A percentile compares a stretch with the other conserved stretches of the same genome.
These are phyloP conservation scores for Panonychus citri DNA, from an alignment of 1,140 invertebrate genomes.

Conservation along the genomic window DNA sequence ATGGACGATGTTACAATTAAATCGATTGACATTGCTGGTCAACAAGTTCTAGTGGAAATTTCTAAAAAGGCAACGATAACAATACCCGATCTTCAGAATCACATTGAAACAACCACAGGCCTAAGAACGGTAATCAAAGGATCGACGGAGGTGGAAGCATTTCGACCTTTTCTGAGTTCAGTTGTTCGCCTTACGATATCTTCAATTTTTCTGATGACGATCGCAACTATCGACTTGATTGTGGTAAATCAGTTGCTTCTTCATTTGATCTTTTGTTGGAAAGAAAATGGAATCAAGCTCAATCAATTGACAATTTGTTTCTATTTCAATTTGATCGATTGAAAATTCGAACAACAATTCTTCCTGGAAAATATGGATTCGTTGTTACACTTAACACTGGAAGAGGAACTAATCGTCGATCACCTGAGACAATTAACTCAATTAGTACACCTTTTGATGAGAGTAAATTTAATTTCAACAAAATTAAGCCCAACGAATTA, in stretches of 20 bases:
- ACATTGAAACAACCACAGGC: constrained; percentile 4
- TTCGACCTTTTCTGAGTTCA: background rate
- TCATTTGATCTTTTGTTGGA: constrained; percentile 3
- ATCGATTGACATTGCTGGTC: constrained; percentile 5
- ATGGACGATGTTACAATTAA: background rate
- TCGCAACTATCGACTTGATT: too few species aligned
- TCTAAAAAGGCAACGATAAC: background rate
- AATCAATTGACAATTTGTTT: background rate
- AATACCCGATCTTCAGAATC: constrained; percentile 2
- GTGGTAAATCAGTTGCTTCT: background rate
- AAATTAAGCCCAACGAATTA: constrained; percentile 19
- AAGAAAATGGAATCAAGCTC: background rate
- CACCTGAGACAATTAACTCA: constrained; percentile 18
- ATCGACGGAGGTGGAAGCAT: background rate
- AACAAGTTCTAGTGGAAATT: constrained; percentile 4
- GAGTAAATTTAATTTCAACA: constrained; percentile 22
- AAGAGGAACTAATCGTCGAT: constrained; percentile 18
- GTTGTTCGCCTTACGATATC: background rate
- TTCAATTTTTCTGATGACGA: too few species aligned
- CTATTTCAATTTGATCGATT: background rate
- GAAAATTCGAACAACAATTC: background rate
- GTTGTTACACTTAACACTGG: constrained; percentile 18
- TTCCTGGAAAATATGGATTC: constrained; percentile 6
- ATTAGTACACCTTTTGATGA: constrained; percentile 20
- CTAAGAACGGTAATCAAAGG: constrained; percentile 8